Evolutionary conservation across 2,113 vertebrate species (phyloP).

Genomic region (Chelonoidis abingdonii): DNA sequence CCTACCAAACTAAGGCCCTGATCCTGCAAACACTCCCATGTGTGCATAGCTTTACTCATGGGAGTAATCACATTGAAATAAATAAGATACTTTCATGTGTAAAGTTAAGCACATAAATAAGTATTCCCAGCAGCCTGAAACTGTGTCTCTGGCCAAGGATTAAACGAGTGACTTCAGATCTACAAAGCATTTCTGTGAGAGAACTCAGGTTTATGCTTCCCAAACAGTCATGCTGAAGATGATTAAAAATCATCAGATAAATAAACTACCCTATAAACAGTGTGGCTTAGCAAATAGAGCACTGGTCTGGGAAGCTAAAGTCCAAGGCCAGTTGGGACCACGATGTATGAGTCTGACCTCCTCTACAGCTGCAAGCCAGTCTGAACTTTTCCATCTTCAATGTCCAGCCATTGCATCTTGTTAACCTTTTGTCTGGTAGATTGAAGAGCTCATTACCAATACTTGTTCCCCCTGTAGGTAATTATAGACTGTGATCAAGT

Average conservation of each 20-base stretch:
- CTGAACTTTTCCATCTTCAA: background rate
- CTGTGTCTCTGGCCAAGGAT: background rate
- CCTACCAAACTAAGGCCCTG: accelerated
- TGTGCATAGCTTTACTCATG: accelerated
- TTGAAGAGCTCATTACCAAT: background rate
- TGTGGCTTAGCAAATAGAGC: background rate
- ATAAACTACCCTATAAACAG: background rate
- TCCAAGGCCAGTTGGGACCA: background rate
- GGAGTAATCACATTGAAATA: background rate
- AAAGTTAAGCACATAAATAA: accelerated
- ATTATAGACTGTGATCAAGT: background rate
- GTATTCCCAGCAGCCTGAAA: accelerated
- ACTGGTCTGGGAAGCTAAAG: background rate
- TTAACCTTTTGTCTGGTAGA: background rate
- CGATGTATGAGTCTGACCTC: too few relatives aligned
- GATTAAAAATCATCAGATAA: background rate
- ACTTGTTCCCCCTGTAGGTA: background rate
- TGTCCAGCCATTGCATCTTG: background rate
- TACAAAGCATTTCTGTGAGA: background rate
- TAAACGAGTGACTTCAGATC: background rate
- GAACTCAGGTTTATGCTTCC: background rate
- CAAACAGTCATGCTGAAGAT: background rate
- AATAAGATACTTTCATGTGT: background rate
- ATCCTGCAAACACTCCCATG: accelerated
- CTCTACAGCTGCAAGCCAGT: background rate